Evolutionary conservation across 1,140 invertebrate species (phyloP).

Genomic region (Triops cancriformis): DNA sequence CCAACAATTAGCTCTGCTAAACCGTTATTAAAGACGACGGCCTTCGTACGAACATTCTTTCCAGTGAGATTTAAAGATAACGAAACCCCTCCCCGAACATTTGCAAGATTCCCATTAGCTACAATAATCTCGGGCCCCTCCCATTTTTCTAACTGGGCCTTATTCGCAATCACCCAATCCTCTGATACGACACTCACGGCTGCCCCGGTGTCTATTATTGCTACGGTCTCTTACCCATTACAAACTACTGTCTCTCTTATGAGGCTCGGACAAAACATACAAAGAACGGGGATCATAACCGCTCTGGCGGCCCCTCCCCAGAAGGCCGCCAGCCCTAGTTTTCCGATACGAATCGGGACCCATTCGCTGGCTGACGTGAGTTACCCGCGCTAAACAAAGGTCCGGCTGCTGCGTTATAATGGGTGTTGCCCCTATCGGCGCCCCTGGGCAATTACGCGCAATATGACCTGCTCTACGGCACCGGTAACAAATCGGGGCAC

Average conservation of each 20-base stretch:
- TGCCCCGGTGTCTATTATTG: conserved; percentile 6
- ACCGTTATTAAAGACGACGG: neutral
- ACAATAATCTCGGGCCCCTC: conserved; percentile 14
- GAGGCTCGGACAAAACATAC: neutral
- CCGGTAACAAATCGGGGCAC: neutral
- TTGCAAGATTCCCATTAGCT: neutral
- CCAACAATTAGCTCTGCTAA: neutral
- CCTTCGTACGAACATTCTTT: neutral
- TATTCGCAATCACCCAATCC: neutral
- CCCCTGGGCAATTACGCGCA: neutral
- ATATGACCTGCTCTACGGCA: neutral
- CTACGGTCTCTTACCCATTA: neutral
- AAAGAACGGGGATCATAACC: neutral
- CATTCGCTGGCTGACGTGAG: neutral
- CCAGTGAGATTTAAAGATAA: neutral
- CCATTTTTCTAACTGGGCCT: neutral
- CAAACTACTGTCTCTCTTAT: neutral
- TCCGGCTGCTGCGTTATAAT: neutral
- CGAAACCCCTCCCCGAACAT: neutral
- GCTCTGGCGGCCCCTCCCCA: neutral
- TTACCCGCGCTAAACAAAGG: too few species aligned
- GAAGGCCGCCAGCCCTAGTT: neutral
- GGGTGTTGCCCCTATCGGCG: too few species aligned
- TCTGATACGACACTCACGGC: neutral
- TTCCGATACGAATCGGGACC: neutral